A percentile compares a stretch with the other conserved stretches of the same genome.
Evolutionary conservation across 2,113 vertebrate species (phyloP).

Genomic region (Lepus europaeus): DNA sequence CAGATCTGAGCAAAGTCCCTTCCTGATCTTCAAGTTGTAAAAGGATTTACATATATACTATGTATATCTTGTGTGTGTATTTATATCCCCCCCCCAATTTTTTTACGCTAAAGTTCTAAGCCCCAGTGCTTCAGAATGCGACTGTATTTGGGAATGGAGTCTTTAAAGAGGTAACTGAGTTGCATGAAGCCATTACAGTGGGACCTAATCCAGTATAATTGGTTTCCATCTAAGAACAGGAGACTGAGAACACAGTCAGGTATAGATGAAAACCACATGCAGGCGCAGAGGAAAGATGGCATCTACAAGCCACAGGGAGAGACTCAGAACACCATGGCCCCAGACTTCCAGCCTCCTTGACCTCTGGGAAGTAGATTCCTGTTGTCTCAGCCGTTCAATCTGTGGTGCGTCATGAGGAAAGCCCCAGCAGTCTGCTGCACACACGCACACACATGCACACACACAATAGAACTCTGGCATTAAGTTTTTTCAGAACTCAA

Average conservation of each 20-base stretch:
- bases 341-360: background rate
- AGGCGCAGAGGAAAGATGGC: background rate
- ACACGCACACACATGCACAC: background rate
- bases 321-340: background rate
- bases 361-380: background rate
- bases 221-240: background rate
- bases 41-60: background rate
- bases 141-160: background rate
- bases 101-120: background rate
- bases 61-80: background rate
- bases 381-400: background rate
- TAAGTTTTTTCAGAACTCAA: background rate
- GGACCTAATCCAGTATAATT: background rate
- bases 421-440: background rate
- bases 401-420: background rate
- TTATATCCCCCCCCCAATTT: background rate
- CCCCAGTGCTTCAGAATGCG: background rate
- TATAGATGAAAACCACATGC: background rate
- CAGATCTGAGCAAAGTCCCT: background rate
- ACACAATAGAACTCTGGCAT: background rate
- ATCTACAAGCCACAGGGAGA: background rate
- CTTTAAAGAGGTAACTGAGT: constrained; percentile 2
- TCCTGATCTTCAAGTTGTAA: background rate
- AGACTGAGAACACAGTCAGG: background rate
- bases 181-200: background rate